Percentiles rank a stretch among this genome's conserved stretches.
phyloP scores from a whole-genome alignment of 1,140 invertebrate species.

The Scaptodrosophila lebanonensis region DNA sequence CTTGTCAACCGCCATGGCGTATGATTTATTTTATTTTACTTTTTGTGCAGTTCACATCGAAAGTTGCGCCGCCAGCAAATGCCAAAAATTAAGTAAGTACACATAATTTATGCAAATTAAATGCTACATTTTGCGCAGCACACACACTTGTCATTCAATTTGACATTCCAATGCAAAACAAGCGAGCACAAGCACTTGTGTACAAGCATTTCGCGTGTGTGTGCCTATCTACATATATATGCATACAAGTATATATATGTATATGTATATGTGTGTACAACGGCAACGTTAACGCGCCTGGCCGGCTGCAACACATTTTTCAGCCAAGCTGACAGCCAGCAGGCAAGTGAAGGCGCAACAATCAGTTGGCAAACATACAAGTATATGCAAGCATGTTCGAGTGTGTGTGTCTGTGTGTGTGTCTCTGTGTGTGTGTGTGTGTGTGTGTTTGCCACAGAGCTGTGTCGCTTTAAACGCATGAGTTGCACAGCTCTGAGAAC shows the following conservation, averaged over 20 bases:
- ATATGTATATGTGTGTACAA: too few relatives aligned
- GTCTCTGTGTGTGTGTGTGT: not conserved
- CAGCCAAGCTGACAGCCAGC: slow-evolving; percentile 39
- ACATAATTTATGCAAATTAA: slow-evolving; percentile 47
- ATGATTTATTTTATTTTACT: too few relatives aligned
- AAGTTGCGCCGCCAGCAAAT: slow-evolving; percentile 6
- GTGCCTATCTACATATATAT: too few relatives aligned
- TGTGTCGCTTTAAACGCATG: too few relatives aligned
- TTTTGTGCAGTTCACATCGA: too few relatives aligned
- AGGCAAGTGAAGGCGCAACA: not conserved
- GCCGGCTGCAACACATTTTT: slow-evolving; percentile 42
- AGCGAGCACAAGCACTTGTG: too few relatives aligned
- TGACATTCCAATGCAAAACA: slow-evolving; percentile 18
- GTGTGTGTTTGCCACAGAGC: slow-evolving; percentile 3
- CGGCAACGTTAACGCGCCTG: not conserved
- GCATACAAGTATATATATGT: too few relatives aligned
- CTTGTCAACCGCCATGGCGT: too few relatives aligned
- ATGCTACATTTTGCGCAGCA: slow-evolving; percentile 34
- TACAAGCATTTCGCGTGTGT: too few relatives aligned
- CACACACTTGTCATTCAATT: slow-evolving; percentile 21
- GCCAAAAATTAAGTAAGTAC: slow-evolving; percentile 9
- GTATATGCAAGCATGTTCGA: too few relatives aligned
- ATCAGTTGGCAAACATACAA: not conserved
- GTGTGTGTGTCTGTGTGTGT: slow-evolving; percentile 1
- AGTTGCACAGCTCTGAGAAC: too few relatives aligned